Base-by-base conservation (phyloP, 2,797 vertebrate genomes). In the Clarias pachynema region DNA sequence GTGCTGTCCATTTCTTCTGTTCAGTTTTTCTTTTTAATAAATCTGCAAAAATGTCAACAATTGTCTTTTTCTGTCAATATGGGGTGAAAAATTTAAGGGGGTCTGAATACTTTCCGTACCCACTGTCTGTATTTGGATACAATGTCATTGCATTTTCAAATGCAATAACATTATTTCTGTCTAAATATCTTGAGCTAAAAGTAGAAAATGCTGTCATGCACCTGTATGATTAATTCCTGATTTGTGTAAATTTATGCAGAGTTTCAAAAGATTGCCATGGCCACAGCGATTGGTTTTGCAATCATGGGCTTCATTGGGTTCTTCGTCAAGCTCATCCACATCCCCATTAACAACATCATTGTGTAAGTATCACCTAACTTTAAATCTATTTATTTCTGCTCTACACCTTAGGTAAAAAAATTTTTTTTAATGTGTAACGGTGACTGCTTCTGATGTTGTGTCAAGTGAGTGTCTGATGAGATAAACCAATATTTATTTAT, bases 261-360 rank as follows among this genome's bases (percentile, higher is more conserved):
- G 91, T 99, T 99, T 92, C 98, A 99, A 95, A 99, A 99, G 93
- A 99, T 99, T 81, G 98, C 98, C 68, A 99, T 99, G 97, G 98
- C 98, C 86, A 99, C 98, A 91, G 98, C 98, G 12, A 99, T 99
- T 90, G 98, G 98, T 82, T 99, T 99, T 91, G 98, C 98, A 0
- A 99, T 99, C 89, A 99, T 99, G 98, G 98, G 98, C 87, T 99
- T 99, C 94, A 99, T 99, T 83, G 97, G 98, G 37, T 99, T 99
- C 94, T 99, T 99, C 87, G 98, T 99, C 87, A 99, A 99, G 90
- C 92, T 99, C 90, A 99, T 99, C 91, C 98, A 99, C 88, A 99
- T 99, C 91, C 98, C 98, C 86, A 99, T 99, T 93, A 99, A 99
- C 95, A 99, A 99, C 93, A 99, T 99, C 82, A 99, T 99, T 91